Percentiles rank a stretch among this genome's conserved stretches.
Evolutionary conservation across 1,140 invertebrate species (phyloP).

Genomic region (Phenacoccus solenopsis): DNA sequence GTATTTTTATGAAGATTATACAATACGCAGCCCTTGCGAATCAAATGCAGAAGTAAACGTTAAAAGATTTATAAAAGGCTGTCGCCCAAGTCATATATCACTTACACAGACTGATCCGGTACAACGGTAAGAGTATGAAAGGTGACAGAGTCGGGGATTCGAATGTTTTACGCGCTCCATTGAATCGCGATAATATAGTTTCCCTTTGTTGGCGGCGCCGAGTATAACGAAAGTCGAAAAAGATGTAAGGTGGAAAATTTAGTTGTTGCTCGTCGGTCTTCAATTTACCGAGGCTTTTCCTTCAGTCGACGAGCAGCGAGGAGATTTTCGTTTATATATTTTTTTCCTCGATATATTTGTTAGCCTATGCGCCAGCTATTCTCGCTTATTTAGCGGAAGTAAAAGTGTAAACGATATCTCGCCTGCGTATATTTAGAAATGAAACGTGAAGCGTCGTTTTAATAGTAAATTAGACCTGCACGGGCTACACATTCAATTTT

Average conservation of each 20-base stretch:
- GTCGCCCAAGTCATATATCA: not conserved
- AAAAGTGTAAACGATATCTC: too few species aligned
- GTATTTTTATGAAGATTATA: not conserved
- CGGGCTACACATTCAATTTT: too few species aligned
- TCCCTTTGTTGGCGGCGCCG: not conserved
- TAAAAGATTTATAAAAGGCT: not conserved
- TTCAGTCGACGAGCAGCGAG: too few species aligned
- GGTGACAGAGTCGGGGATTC: not conserved
- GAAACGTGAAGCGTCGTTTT: too few species aligned
- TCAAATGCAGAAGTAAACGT: not conserved
- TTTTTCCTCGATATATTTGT: not conserved
- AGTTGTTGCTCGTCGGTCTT: constrained; percentile 1
- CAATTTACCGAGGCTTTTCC: not conserved
- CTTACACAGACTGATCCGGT: not conserved
- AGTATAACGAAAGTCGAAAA: not conserved
- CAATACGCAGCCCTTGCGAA: not conserved
- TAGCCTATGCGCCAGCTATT: too few species aligned
- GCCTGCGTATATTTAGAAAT: too few species aligned
- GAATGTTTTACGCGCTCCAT: not conserved
- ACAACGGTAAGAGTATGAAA: not conserved
- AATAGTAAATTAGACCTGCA: too few species aligned
- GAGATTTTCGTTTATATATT: not conserved
- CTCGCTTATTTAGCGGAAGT: too few species aligned
- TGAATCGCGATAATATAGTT: not conserved
- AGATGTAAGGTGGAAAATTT: not conserved